Conservation (phyloP, 2,113 vertebrate species). For the Pomatorhinus ruficollis region DNA sequence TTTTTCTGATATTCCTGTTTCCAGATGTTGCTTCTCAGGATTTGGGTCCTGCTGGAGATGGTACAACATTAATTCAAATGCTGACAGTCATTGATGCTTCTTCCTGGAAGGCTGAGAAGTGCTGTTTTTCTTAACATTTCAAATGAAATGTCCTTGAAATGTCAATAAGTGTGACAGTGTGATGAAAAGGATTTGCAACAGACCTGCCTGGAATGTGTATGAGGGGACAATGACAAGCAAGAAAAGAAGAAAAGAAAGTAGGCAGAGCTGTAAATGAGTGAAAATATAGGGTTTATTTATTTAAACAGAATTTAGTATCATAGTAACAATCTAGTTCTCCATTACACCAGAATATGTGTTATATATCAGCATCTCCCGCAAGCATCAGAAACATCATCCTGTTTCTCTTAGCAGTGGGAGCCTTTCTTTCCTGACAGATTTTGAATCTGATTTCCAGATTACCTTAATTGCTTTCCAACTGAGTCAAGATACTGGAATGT, state of each 20-base stretch:
- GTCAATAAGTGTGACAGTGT: background rate
- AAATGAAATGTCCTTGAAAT: conserved; percentile 15
- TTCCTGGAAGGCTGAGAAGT: background rate
- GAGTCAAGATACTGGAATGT: conserved; percentile 49
- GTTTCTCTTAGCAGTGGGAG: conserved; percentile 16
- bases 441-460: conserved; percentile 31
- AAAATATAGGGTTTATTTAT: background rate
- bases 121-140: background rate
- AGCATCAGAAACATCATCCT: background rate
- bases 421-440: background rate
- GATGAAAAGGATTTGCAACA: conserved; percentile 17
- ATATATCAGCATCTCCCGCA: background rate
- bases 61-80: background rate
- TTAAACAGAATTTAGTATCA: background rate
- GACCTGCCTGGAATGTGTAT: background rate
- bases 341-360: background rate
- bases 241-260: background rate
- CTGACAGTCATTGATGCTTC: background rate
- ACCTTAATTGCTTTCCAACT: conserved; percentile 27
- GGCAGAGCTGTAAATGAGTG: background rate
- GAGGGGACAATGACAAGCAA: background rate
- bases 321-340: background rate
- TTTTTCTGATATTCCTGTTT: background rate
- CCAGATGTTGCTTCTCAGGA: background rate
- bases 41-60: background rate